Evolutionary conservation across 2,113 vertebrate genomes (phyloP).

Genomic region (Leptodactylus fuscus): DNA sequence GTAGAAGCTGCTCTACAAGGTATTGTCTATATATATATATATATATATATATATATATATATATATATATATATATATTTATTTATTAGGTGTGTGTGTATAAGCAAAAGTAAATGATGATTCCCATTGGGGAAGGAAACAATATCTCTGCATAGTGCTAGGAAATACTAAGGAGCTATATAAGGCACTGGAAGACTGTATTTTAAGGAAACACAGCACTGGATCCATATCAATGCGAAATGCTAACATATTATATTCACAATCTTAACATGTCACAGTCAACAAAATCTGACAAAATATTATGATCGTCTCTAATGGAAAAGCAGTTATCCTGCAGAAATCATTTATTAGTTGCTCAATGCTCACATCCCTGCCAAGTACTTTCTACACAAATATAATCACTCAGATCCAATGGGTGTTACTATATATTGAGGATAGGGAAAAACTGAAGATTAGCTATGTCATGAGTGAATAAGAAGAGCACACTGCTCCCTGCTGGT

Average conservation of each 20-base stretch:
- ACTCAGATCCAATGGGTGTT: background rate
- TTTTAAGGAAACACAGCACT: background rate
- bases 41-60: too few relatives aligned
- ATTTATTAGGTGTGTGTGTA: too few relatives aligned
- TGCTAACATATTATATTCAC: background rate
- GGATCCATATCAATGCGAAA: background rate
- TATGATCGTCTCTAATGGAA: background rate
- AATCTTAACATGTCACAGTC: background rate
- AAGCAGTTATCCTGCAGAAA: background rate
- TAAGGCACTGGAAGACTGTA: too few relatives aligned
- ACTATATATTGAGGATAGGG: background rate
- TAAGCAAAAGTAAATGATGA: too few relatives aligned
- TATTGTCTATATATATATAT: too few relatives aligned
- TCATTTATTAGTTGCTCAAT: background rate
- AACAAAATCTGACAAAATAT: background rate
- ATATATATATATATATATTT: too few relatives aligned
- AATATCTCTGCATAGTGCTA: too few relatives aligned
- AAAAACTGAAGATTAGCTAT: background rate
- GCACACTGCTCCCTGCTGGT: slow-evolving; percentile 42
- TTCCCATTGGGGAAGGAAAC: too few relatives aligned
- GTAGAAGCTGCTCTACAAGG: too few relatives aligned
- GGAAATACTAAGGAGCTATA: too few relatives aligned
- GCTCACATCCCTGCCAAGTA: background rate
- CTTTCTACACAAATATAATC: background rate
- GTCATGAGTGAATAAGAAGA: background rate